Percentiles rank a stretch among this genome's conserved stretches.
Conservation (phyloP, 2,113 vertebrate species). For the Hyperopisus bebe region DNA sequence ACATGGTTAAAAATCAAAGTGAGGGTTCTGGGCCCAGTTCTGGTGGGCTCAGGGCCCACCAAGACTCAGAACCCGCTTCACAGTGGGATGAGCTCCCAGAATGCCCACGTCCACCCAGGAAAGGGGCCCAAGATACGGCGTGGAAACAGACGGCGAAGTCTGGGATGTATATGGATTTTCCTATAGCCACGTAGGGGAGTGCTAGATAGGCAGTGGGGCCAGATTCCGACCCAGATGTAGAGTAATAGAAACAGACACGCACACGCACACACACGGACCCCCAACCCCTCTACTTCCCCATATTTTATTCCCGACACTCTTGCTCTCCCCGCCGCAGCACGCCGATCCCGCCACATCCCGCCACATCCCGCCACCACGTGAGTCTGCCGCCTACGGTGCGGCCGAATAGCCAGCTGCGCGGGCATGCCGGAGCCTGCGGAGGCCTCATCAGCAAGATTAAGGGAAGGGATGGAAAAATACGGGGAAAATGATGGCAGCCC, state of each 20-base stretch:
- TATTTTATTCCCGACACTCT: slow-evolving; percentile 51
- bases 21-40: not conserved
- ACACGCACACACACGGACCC: not conserved
- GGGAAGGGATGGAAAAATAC: slow-evolving; percentile 84
- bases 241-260: not conserved
- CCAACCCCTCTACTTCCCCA: slow-evolving; percentile 32
- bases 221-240: slow-evolving; percentile 11
- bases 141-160: not conserved
- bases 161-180: not conserved
- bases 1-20: not conserved
- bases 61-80: not conserved
- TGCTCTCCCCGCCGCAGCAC: slow-evolving; percentile 56
- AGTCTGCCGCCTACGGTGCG: slow-evolving; percentile 94
- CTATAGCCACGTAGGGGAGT: not conserved
- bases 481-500: slow-evolving; percentile 73
- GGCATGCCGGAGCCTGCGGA: slow-evolving; percentile 98
- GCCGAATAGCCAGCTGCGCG: slow-evolving; percentile 96
- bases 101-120: not conserved
- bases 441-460: slow-evolving; percentile 99
- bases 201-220: not conserved
- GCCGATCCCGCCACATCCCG: slow-evolving; percentile 77
- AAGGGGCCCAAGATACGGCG: too few relatives aligned
- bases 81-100: not conserved
- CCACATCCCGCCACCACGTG: slow-evolving; percentile 63
- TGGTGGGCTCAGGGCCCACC: not conserved